Evolutionary conservation across 2,113 vertebrate genomes (phyloP).

Genomic region (Kryptolebias marmoratus): DNA sequence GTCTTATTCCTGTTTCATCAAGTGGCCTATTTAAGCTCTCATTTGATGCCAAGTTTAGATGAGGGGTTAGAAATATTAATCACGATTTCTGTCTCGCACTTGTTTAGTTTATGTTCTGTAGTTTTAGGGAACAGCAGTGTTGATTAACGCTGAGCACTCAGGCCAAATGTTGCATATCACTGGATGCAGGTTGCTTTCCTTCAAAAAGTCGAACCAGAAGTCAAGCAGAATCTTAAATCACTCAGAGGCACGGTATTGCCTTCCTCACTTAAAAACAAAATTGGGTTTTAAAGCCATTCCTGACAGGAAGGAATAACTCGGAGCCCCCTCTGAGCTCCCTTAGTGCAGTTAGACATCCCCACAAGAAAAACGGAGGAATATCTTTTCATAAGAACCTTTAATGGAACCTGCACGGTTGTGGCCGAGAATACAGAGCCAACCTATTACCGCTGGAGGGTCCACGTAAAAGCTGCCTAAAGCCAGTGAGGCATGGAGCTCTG

Average conservation of each 20-base stretch:
- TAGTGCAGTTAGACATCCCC: constrained; percentile 43
- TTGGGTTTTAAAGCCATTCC: constrained; percentile 50
- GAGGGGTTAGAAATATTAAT: constrained; percentile 58
- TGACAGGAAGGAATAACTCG: constrained; percentile 53
- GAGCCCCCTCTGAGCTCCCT: constrained; percentile 34
- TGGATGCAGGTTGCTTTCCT: constrained; percentile 41
- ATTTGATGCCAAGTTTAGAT: too few species aligned
- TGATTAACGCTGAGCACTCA: constrained; percentile 52
- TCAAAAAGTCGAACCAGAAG: constrained; percentile 46
- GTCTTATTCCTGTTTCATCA: constrained; percentile 53
- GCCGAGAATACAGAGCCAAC: constrained; percentile 46
- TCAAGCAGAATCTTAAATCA: constrained; percentile 67
- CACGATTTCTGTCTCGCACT: background rate
- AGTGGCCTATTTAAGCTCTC: too few species aligned
- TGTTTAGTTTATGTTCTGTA: constrained; percentile 13
- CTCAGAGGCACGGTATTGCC: constrained; percentile 61
- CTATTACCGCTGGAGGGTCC: constrained; percentile 50
- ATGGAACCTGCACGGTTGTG: constrained; percentile 50
- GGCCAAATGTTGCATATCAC: constrained; percentile 33
- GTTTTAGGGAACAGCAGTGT: constrained; percentile 44
- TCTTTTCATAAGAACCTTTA: constrained; percentile 67
- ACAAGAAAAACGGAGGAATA: constrained; percentile 56
- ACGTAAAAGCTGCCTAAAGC: constrained; percentile 45
- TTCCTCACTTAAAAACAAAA: constrained; percentile 65
- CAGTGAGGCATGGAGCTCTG: constrained; percentile 25